Conservation (phyloP, 1,140 invertebrate genomes). For the Rhopalosiphum padi region DNA sequence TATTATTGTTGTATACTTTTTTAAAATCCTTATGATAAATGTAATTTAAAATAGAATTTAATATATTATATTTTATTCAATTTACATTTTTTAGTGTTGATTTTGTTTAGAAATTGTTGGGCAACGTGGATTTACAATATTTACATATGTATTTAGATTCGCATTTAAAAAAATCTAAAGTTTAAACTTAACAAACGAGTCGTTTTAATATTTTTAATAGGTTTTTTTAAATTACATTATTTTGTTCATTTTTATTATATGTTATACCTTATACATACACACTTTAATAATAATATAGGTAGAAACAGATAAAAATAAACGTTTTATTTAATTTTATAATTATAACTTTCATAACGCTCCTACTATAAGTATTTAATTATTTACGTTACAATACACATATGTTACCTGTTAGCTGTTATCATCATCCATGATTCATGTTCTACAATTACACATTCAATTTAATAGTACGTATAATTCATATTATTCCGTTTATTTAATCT, state of each 20-base stretch:
- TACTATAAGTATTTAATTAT: not conserved
- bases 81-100: not conserved
- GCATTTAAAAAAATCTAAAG: not conserved
- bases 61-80: not conserved
- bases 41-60: not conserved
- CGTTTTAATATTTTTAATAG: not conserved
- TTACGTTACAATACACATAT: constrained; percentile 7
- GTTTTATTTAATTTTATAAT: constrained; percentile 4
- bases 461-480: not conserved
- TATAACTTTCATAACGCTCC: not conserved
- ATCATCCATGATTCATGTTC: not conserved
- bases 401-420: not conserved
- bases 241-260: not conserved
- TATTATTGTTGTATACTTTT: not conserved
- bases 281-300: not conserved
- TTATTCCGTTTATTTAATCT: constrained; percentile 8
- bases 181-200: not conserved
- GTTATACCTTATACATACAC: not conserved
- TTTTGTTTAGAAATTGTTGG: not conserved
- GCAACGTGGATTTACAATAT: not conserved
- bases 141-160: too few relatives aligned
- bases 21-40: not conserved
- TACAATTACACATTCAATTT: not conserved
- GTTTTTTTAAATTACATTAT: too few relatives aligned
- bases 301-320: not conserved